A percentile compares a stretch with the other conserved stretches of the same genome.
phyloP scores from a whole-genome alignment of 1,140 invertebrate genomes.

The Drosophila grimshawi region DNA sequence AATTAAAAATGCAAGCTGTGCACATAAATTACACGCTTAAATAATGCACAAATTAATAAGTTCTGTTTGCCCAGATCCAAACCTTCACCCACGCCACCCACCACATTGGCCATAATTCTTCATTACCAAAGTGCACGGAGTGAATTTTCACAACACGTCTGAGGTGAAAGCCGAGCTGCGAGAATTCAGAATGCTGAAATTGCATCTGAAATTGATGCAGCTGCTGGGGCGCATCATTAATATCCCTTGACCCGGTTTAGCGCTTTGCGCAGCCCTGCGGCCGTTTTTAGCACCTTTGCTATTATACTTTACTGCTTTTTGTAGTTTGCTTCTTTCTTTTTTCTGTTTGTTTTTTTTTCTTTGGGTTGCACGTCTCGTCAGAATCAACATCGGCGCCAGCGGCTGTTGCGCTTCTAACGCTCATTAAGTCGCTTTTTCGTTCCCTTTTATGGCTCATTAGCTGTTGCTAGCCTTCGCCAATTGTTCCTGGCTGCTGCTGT shows the following conservation, averaged over 20 bases:
- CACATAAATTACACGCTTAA: conserved; percentile 80
- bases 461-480: conserved; percentile 22
- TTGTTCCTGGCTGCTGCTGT: conserved; percentile 21
- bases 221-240: conserved; percentile 51
- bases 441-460: conserved; percentile 68
- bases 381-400: conserved; percentile 38
- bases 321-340: background rate
- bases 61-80: conserved; percentile 50
- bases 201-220: conserved; percentile 21
- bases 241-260: conserved; percentile 53
- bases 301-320: conserved; percentile 1
- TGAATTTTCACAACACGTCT: conserved; percentile 25
- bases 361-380: conserved; percentile 2
- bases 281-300: conserved; percentile 40
- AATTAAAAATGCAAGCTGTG: conserved; percentile 79
- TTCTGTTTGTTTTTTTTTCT: background rate
- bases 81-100: background rate
- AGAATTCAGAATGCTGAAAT: conserved; percentile 4
- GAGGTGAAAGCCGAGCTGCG: conserved; percentile 31
- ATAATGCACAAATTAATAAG: conserved; percentile 83
- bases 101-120: conserved; percentile 63
- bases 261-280: conserved; percentile 25
- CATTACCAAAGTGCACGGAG: conserved; percentile 59
- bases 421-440: conserved; percentile 60
- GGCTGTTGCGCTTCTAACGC: conserved; percentile 38